phyloP scores from a whole-genome alignment of 2,888 invertebrate species.

The Euproctis similis region DNA sequence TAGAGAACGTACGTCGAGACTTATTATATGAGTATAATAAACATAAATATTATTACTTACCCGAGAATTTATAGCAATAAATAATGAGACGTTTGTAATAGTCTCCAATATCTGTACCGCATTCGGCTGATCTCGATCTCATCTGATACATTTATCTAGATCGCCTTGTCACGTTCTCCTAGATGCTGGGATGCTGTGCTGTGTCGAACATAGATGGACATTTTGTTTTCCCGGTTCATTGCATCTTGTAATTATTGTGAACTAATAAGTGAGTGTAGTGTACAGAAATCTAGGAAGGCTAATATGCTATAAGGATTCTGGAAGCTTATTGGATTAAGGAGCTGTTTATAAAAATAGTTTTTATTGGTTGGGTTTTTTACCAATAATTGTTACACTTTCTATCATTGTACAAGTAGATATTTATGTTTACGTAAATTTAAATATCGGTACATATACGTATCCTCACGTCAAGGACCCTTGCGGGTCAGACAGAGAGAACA shows the following conservation, averaged over 20 bases:
- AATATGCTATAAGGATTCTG: constrained; percentile 43
- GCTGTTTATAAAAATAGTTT: no score
- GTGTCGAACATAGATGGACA: constrained; percentile 36
- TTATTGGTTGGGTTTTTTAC: no score
- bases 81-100: constrained; percentile 55
- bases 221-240: constrained; percentile 39
- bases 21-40: constrained; percentile 32
- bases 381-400: no score
- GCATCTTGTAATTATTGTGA: constrained; percentile 51
- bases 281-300: constrained; percentile 43
- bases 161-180: constrained; percentile 49
- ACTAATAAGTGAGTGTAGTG: constrained; percentile 46
- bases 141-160: constrained; percentile 58
- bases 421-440: no score
- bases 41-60: constrained; percentile 34
- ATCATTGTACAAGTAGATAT: no score
- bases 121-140: constrained; percentile 57
- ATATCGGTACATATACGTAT: no score
- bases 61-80: constrained; percentile 44
- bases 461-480: no score
- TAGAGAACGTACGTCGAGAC: constrained; percentile 17
- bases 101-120: constrained; percentile 47
- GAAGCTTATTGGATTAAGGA: no score
- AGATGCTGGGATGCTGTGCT: constrained; percentile 20
- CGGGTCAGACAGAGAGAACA: no score